Evolutionary conservation across 30 jellyfish, hydroid and myxozoan species (phyloP), one percentile per base, ranked within the genome.

Genomic region (Hydractinia symbiolongicarpus): DNA sequence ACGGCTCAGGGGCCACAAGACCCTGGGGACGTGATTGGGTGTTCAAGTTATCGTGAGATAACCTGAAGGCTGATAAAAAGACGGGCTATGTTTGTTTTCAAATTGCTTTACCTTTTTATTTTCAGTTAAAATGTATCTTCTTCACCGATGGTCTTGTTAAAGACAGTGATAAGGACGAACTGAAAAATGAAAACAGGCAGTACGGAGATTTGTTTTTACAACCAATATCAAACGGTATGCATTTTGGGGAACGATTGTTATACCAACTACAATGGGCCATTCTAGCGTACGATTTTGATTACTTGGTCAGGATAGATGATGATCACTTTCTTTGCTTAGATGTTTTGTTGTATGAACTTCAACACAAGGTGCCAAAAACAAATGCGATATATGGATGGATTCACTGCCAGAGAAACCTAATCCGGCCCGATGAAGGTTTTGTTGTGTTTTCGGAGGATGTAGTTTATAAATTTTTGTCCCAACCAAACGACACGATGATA

Each of bases 221-320:
- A 73, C 69, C 79, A 13, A 71, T 84, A 51, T 14, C 69, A 30
- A 89, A 94, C 30, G 97, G 97, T 61, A 79, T 90, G 19, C 93
- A 84, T 66, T 90, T 90, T 74, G 97, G 97, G 49, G 74, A 77
- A 81, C 62, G 97, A 72, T 90, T 84, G 68, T 44, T 90, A 70
- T 90, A 84, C 67, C 97, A 90, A 77, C 50, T 90, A 89, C 82
- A 81, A 16, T 90, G 97, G 97, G 97, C 97, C 3, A 53, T 86
- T 85, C 86, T 78, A 75, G 81, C 81, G 66, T 90, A 81, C 77
- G 95, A 90, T 9, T 90, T 90, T 58, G 93, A 85, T 53, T 90
- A 90, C 61, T 90, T 90, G 75, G 16, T 90, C 73, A 87, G 97
- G 13, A 60, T 82, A 69, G 97, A 90, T 70, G 97, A 90, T 52